Evolutionary conservation across 2,113 vertebrate species (phyloP), one percentile per base, ranked within the genome.

Genomic region (Tretioscincus oriximinensis): DNA sequence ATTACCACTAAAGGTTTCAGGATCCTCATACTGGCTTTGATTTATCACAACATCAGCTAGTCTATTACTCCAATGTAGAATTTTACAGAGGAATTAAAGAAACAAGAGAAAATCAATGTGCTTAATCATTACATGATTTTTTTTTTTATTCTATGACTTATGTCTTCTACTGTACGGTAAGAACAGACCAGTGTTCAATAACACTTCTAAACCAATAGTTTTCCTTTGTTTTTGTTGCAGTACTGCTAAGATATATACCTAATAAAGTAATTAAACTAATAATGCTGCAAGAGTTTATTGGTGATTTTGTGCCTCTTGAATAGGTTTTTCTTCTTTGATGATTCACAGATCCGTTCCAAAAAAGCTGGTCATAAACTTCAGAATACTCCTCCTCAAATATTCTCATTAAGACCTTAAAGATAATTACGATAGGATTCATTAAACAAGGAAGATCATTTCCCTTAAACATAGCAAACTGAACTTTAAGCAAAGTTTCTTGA

Each of bases 341-440:
- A 47, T 45, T 72, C 20, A 66, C 22, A 28, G 80, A 87, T 82
- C 84, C 86, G 65, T 22, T 72, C 12, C 0, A 24, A 70, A 6
- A 72, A 29, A 82, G 72, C 68, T 54, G 49, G 73, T 82, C 79
- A 41, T 51, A 76, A 86, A 47, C 26, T 73, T 90, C 75, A 51
- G 28, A 26, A 66, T 41, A 77, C 0, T 0, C 45, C 79, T 81
- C 80, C 81, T 79, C 83, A 78, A 67, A 61, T 66, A 82, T 16
- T 71, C 78, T 92, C 78, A 77, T 63, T 82, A 79, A 78, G 76
- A 51, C 77, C 79, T 92, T 77, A 49, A 87, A 70, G 26, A 1
- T 7, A 1, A 11, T 65, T 71, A 79, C 71, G 9, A 58, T 21
- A 58, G 20, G 41, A 26, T 6, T 58, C 14, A 16, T 58, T 71